Base-by-base conservation (phyloP, 2,797 vertebrate species). In the Scyliorhinus canicula region DNA sequence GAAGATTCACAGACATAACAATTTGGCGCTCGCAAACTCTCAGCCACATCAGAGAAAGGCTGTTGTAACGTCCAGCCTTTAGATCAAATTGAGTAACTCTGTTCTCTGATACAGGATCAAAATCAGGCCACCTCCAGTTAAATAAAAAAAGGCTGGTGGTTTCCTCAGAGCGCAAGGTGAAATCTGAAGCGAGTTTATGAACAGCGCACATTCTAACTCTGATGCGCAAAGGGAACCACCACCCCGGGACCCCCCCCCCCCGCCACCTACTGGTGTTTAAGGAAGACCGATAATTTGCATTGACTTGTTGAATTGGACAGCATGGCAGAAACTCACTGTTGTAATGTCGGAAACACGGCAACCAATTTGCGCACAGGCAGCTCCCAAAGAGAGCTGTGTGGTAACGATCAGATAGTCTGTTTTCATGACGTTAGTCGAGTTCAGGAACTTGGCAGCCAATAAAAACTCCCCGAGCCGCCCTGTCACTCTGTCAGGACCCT, bases 1-100 rank as follows among this genome's bases (percentile, higher is more conserved):
- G 88, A 91, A 91, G 88, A 91, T 91, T 91, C 88, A 65, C 60
- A 65, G 60, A 63, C 57, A 91, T 65, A 91, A 91, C 44, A 57
- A 65, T 60, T 31, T 91, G 60, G 88, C 88, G 21, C 6, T 44
- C 24, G 9, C 57, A 44, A 31, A 9, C 88, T 44, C 12, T 44
- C 55, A 63, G 57, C 88, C 88, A 91, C 88, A 91, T 91, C 88
- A 91, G 88, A 65, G 60, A 26, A 60, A 65, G n/a, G n/a, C n/a
- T 60, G 7, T 9, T 44, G 88, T 91, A 65, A 21, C 88, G 44
- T 63, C 16, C n/a, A 63, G 40, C n/a, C 44, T 91, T 91, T 26
- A 91, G 40, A 63, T 12, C 26, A 40, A 24, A n/a, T 63, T 91
- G 55, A 60, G 88, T 21, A 40, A 63, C 21, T 91, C n/a, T 63